Conservation (phyloP, 92 coral and sea anemone species). For the Umimayanthus chanpuru region DNA sequence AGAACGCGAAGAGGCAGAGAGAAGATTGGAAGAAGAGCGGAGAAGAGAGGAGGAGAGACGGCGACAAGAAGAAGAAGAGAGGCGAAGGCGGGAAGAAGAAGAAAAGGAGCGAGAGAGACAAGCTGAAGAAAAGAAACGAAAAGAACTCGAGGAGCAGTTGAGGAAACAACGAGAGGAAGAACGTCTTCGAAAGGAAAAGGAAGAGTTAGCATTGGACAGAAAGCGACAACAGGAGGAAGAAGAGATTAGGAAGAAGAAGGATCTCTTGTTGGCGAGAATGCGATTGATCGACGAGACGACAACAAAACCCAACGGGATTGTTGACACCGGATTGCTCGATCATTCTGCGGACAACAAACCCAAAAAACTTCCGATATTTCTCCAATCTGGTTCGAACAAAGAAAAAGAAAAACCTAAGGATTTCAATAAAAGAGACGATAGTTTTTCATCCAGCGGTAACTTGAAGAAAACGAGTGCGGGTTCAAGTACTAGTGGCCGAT, state of each 20-base stretch:
- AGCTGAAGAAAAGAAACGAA: constrained; percentile 48
- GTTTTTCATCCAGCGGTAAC: constrained; percentile 49
- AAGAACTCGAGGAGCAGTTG: constrained; percentile 58
- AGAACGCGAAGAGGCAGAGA: constrained; percentile 47
- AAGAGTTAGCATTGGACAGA: constrained; percentile 61
- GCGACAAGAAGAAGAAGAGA: constrained; percentile 44
- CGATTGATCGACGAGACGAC: constrained; percentile 60
- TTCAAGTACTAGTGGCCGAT: constrained; percentile 59
- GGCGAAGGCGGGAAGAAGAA: constrained; percentile 54
- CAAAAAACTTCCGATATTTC: constrained; percentile 76
- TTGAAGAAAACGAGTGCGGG: constrained; percentile 65
- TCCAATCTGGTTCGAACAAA: constrained; percentile 54
- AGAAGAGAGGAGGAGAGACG: constrained; percentile 45
- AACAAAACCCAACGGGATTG: constrained; percentile 55
- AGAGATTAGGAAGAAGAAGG: constrained; percentile 82
- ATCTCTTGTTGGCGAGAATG: constrained; percentile 84
- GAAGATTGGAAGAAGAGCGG: constrained; percentile 54
- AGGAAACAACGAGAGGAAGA: constrained; percentile 61
- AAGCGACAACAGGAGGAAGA: constrained; percentile 76
- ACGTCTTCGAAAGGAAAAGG: constrained; percentile 37
- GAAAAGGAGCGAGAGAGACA: constrained; percentile 51
- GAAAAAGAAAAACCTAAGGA: constrained; percentile 52
- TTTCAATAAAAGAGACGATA: constrained; percentile 57
- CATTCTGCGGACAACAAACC: constrained; percentile 61
- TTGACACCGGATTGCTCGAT: constrained; percentile 29